A percentile compares a stretch with the other conserved stretches of the same genome.
Conservation (phyloP, 2,888 invertebrate genomes). For the Eucera pruinosa region DNA sequence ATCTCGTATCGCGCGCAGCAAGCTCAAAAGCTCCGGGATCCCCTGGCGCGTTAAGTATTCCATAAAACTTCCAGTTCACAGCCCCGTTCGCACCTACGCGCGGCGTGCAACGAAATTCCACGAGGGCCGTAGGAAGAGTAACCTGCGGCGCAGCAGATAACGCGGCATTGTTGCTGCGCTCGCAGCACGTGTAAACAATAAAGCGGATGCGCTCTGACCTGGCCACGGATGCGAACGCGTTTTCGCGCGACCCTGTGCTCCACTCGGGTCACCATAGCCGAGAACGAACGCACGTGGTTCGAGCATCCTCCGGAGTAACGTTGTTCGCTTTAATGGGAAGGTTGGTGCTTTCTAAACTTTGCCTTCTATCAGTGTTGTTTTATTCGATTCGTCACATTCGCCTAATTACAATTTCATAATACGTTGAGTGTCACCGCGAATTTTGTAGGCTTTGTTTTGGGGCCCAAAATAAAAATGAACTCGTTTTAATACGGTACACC, state of each 20-base stretch:
- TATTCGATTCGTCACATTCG: no score
- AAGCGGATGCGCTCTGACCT: slow-evolving; percentile 40
- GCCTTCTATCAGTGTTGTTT: no score
- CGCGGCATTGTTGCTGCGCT: slow-evolving; percentile 36
- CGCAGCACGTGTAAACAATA: slow-evolving; percentile 58
- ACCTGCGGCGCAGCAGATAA: slow-evolving; percentile 40
- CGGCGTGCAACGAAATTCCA: slow-evolving; percentile 31
- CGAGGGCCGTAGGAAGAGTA: slow-evolving; percentile 9
- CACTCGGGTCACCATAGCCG: slow-evolving; percentile 49
- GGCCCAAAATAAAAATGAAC: no score
- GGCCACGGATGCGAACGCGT: slow-evolving; percentile 40
- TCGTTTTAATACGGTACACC: no score
- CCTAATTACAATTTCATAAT: no score
- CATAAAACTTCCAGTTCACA: slow-evolving; percentile 53
- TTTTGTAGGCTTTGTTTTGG: no score
- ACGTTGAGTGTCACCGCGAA: no score
- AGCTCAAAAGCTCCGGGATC: slow-evolving; percentile 45
- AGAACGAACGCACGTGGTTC: slow-evolving; percentile 9
- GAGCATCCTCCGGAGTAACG: neutral
- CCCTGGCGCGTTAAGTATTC: slow-evolving; percentile 57
- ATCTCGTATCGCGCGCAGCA: slow-evolving; percentile 54
- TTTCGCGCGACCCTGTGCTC: slow-evolving; percentile 44
- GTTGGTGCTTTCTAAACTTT: neutral
- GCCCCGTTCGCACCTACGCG: slow-evolving; percentile 43
- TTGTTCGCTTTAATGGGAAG: neutral